phyloP scores from a whole-genome alignment of 2,888 invertebrate species.

The Ellobium chinense region DNA sequence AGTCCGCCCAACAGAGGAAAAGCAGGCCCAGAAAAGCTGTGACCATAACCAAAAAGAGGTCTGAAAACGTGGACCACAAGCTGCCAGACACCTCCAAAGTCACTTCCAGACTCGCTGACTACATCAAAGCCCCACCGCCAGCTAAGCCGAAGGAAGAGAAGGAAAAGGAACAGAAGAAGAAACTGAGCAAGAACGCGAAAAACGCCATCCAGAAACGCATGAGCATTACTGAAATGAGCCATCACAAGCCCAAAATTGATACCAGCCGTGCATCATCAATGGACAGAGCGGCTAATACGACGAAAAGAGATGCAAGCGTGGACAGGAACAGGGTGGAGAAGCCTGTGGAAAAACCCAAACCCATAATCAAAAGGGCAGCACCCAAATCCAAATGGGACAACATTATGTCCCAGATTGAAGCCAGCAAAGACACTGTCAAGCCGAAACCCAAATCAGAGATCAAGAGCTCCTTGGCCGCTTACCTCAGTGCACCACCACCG shows the following conservation, averaged over 20 bases:
- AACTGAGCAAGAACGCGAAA: constrained; percentile 60
- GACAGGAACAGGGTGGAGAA: constrained; percentile 36
- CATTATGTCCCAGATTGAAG: constrained; percentile 72
- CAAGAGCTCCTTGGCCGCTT: constrained; percentile 87
- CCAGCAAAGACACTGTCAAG: constrained; percentile 81
- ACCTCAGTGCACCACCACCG: constrained; percentile 56
- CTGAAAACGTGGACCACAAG: constrained; percentile 64
- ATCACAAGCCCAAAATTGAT: background rate
- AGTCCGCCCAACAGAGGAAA: background rate
- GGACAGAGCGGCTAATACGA: constrained; percentile 27
- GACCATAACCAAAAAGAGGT: constrained; percentile 33
- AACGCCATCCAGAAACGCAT: constrained; percentile 56
- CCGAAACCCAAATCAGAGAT: constrained; percentile 86
- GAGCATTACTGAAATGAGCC: constrained; percentile 43
- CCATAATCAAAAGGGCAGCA: constrained; percentile 66
- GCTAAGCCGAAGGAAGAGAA: constrained; percentile 64
- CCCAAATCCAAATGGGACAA: constrained; percentile 75
- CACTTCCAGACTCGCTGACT: constrained; percentile 67
- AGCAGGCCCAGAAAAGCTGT: constrained; percentile 1
- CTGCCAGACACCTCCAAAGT: constrained; percentile 66
- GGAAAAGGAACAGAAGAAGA: constrained; percentile 57
- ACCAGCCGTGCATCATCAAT: constrained; percentile 6
- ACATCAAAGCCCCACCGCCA: constrained; percentile 67
- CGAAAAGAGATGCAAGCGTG: constrained; percentile 29
- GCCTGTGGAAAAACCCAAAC: constrained; percentile 69